Percentiles rank a stretch among this genome's conserved stretches.
These are phyloP conservation scores for Morpho achilles DNA, from an alignment of 2,888 invertebrate genomes.

Conservation along the genomic window DNA sequence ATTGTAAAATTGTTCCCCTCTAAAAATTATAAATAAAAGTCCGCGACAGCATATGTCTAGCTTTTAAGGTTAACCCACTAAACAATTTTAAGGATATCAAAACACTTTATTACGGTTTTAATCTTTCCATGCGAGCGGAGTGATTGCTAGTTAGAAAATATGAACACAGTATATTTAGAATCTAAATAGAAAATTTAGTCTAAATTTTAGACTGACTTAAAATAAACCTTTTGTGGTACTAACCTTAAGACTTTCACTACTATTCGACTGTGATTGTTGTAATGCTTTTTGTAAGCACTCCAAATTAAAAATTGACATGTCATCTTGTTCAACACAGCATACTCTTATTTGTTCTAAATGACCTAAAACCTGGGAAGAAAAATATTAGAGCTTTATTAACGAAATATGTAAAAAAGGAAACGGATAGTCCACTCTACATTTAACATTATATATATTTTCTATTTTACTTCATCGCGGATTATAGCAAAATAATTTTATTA, in stretches of 20 bases:
- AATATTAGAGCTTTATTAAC: neutral
- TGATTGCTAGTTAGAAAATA: neutral
- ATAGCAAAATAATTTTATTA: too few relatives aligned
- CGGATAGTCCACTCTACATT: neutral
- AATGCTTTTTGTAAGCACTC: conserved; percentile 95
- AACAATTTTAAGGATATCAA: too few relatives aligned
- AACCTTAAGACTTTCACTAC: conserved; percentile 91
- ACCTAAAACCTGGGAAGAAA: conserved; percentile 83
- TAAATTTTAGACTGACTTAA: too few relatives aligned
- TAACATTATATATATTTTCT: too few relatives aligned
- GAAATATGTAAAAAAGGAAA: neutral
- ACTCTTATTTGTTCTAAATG: conserved; percentile 95
- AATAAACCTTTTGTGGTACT: conserved; percentile 21
- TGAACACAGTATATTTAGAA: neutral
- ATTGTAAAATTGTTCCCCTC: too few relatives aligned
- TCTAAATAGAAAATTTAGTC: too few relatives aligned
- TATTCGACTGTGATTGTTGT: conserved; percentile 91
- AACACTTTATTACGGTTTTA: too few relatives aligned
- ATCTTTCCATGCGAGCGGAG: too few relatives aligned
- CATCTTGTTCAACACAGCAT: conserved; percentile 83
- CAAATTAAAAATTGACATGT: conserved; percentile 89
- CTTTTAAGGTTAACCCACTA: too few relatives aligned
- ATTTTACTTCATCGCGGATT: too few relatives aligned
- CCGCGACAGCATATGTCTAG: too few relatives aligned
- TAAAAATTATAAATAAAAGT: too few relatives aligned